Base-by-base conservation (phyloP, 1,140 invertebrate species). In the Monochamus saltuarius region DNA sequence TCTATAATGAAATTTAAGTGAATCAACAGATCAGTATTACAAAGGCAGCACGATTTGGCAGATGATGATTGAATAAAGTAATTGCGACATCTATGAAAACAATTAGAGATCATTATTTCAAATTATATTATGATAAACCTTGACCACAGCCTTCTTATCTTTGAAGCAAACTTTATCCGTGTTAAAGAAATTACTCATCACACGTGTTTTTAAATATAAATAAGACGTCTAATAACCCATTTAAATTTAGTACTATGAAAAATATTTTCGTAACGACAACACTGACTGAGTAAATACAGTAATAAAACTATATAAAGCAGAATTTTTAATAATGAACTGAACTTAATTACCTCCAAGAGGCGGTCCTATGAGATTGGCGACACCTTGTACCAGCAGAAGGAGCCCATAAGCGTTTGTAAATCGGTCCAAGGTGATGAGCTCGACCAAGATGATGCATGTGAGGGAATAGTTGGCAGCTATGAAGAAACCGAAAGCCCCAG, bases 351-450 rank as follows among this genome's bases (percentile, higher is more conserved):
- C 93, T 69, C 89, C 91, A 36, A 95, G 72, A 9, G 93, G 92
- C 42, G 93, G 91, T 34, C 94, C 94, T 66, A 94, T 83, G 1
- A 95, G 81, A 74, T 94, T 92, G 1, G 91, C 92, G 37, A 95
- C 77, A 3, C 94, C 94, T 77, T 96, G 93, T 53, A 95, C 91
- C 3, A 96, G 79, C 51, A 94, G 78, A 36, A 95, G 75, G 56
- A 96, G 78, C 9, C 94, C 94, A 71, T 96, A 95, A 2, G 92
- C 92, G 70, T 91, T 93, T 0, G 93, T 92, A 71, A 97, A 94
- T 69, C 88, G 83, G 65, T 96, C 92, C 22, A 95, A 71, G 4
- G 90, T 87, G 56, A 92, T 90, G 62, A 92, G 78, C 70, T 94
- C 89, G 16, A 94, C 91, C 22, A 94, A 80, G 55, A 94, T 94